Evolutionary conservation across 2,797 vertebrate genomes (phyloP), one percentile per base, ranked within the genome.

Genomic region (Apodemus agrarius): DNA sequence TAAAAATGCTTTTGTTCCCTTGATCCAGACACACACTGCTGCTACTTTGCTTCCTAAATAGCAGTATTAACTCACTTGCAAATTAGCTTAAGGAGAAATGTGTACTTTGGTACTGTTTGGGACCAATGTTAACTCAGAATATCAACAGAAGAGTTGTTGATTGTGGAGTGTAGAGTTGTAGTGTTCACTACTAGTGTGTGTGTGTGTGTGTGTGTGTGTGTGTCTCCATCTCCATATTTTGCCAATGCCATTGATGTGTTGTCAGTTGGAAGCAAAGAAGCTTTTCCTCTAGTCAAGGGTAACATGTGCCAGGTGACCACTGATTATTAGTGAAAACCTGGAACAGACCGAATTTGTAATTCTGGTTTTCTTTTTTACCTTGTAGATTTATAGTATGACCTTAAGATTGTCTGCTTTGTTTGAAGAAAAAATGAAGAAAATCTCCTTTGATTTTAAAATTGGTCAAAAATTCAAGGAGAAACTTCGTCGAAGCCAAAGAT

Each of bases 321-420:
- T 75, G 26, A 75, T 89, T 40, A 22, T 17, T 78, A 12, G 84
- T 75, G 88, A 94, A 93, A 96, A 49, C 31, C 43, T n/a, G 24
- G 65, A 78, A 79, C 46, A 94, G 91, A 43, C 22, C 49, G 2
- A n/a, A n/a, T 96, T 79, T 90, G 24, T 49, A 96, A 96, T 96
- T 97, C 29, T 90, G 82, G 84, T 75, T 89, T 74, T 74, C 52
- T 37, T 95, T 89, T 54, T 29, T 83, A 90, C 69, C 83, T 96
- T 95, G 2, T 96, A 99, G 99, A 99, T 99, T 98, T 99, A 99
- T 92, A 99, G 99, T 40, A 99, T 99, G 99, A 99, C 99, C 6
- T 97, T 99, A 98, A 99, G 99, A 74, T 98, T 99, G 74, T 99
- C 99, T 76, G 99, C 99, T 14, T 99, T 99, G 95, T 99, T 99